Percentiles rank a stretch among this genome's conserved stretches.
Evolutionary conservation across 2,113 vertebrate genomes (phyloP).

Genomic region (Sitta europaea): DNA sequence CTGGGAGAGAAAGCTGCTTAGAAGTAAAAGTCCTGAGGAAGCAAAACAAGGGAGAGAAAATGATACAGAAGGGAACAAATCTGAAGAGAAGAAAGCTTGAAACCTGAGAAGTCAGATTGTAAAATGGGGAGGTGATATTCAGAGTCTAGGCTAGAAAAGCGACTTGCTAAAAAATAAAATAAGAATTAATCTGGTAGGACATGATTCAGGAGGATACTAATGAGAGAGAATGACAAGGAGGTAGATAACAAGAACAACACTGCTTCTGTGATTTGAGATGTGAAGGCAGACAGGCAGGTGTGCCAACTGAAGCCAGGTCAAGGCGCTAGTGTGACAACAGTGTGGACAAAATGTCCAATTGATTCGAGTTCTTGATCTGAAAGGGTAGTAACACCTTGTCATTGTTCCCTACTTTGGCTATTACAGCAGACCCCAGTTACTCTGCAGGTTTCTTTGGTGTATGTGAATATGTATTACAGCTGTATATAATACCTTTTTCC

Average conservation of each 20-base stretch:
- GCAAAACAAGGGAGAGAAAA: neutral
- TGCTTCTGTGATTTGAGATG: neutral
- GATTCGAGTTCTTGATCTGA: neutral
- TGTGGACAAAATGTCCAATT: accelerated
- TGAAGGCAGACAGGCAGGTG: neutral
- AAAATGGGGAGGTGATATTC: neutral
- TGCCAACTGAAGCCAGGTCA: accelerated
- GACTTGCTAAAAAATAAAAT: neutral
- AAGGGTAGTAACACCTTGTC: accelerated
- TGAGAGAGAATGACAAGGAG: neutral
- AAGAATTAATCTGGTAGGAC: neutral
- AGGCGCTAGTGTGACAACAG: neutral
- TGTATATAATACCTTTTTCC: neutral
- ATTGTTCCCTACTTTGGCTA: neutral
- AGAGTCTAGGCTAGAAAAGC: neutral
- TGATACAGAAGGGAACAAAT: neutral
- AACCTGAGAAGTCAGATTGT: neutral
- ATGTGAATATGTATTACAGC: neutral
- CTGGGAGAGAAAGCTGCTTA: neutral
- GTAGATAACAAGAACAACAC: neutral
- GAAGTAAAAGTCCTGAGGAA: neutral
- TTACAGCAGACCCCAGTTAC: neutral
- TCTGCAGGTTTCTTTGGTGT: neutral
- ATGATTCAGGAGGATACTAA: neutral
- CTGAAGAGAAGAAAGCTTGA: accelerated